Conservation (phyloP, 2,113 vertebrate genomes). For the Cyrtonyx montezumae region DNA sequence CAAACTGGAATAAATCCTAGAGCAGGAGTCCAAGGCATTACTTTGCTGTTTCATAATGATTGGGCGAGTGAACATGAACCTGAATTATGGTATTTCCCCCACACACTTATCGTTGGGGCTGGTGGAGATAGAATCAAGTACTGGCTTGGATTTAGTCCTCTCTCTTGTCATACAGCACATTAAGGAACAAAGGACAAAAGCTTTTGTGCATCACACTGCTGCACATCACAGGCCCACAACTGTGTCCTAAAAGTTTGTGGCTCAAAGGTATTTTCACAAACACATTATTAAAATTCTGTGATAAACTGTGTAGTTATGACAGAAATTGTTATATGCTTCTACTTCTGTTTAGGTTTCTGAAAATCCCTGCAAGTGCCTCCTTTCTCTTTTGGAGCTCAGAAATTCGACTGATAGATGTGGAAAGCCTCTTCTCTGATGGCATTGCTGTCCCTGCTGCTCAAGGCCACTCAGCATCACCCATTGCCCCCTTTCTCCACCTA, state of each 20-base stretch:
- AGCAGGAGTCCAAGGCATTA: neutral
- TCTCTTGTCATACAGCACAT: neutral
- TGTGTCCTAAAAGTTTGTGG: neutral
- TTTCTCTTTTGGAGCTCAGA: neutral
- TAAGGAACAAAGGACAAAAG: neutral
- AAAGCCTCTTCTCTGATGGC: neutral
- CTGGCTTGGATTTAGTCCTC: neutral
- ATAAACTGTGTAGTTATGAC: neutral
- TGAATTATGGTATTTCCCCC: neutral
- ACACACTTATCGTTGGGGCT: neutral
- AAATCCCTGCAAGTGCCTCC: neutral
- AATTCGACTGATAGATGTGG: neutral
- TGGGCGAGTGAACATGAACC: neutral
- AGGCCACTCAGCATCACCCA: neutral
- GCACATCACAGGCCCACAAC: neutral
- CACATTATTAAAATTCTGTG: neutral
- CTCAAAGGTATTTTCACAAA: neutral
- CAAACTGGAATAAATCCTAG: neutral
- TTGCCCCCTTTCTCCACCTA: neutral
- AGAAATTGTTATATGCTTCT: neutral
- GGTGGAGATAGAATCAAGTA: neutral
- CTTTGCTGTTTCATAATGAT: neutral
- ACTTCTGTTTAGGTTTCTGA: neutral
- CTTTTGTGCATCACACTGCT: neutral
- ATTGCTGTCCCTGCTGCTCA: neutral